phyloP scores from a whole-genome alignment of 1,140 invertebrate genomes.

The Cardiocondyla obscurior region DNA sequence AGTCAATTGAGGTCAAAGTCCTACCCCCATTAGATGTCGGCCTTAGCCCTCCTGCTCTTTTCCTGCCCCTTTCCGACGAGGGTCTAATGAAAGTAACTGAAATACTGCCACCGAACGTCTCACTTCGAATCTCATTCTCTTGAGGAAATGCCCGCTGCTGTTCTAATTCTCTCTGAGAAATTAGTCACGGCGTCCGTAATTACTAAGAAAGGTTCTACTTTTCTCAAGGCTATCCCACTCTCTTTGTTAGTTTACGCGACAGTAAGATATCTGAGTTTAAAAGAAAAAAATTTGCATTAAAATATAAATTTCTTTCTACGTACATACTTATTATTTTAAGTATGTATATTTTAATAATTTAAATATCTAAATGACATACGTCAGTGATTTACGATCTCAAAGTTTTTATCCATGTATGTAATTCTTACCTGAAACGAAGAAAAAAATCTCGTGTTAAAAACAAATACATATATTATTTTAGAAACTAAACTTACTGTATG shows the following conservation, averaged over 20 bases:
- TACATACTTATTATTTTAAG: neutral
- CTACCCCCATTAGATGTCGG: neutral
- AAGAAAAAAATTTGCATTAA: slow-evolving; percentile 14
- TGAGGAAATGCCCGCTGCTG: slow-evolving; percentile 43
- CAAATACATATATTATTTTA: neutral
- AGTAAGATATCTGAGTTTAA: neutral
- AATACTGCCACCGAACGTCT: slow-evolving; percentile 65
- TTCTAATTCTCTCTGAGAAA: slow-evolving; percentile 59
- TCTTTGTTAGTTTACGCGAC: slow-evolving; percentile 19
- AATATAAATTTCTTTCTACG: neutral
- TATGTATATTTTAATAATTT: neutral
- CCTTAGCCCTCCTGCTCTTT: neutral
- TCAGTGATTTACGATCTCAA: neutral
- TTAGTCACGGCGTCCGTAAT: slow-evolving; percentile 62
- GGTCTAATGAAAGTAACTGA: slow-evolving; percentile 71
- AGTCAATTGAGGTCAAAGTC: slow-evolving; percentile 59
- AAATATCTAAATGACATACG: slow-evolving; percentile 10
- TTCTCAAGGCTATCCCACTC: neutral
- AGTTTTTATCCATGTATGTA: neutral
- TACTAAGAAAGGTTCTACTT: slow-evolving; percentile 55
- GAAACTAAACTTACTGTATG: too few relatives aligned
- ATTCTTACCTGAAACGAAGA: slow-evolving; percentile 36
- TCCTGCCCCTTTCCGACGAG: neutral
- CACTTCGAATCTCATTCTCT: slow-evolving; percentile 61
- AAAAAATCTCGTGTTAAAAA: neutral